phyloP scores from a whole-genome alignment of 23 tunicate genomes.

The Clavelina lepadiformis region DNA sequence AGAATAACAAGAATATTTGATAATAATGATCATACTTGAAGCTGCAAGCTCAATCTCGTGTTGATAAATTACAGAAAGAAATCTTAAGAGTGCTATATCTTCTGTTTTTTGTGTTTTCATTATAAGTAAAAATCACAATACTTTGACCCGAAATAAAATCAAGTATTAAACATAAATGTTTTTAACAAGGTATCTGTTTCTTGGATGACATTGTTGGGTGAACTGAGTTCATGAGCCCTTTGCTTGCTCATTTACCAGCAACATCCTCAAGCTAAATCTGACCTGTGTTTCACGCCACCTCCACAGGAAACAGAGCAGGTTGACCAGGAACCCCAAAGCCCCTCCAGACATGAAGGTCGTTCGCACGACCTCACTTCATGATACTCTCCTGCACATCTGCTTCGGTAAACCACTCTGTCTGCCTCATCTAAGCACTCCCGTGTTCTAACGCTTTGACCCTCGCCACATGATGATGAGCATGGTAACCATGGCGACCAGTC shows the following conservation, averaged over 20 bases:
- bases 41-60: too few relatives aligned
- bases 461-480: conserved; percentile 17
- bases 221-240: too few relatives aligned
- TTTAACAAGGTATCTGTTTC: too few relatives aligned
- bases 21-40: background rate
- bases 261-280: background rate
- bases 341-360: background rate
- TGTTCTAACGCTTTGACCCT: background rate
- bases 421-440: conserved; percentile 1
- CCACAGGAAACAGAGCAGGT: background rate
- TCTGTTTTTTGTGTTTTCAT: too few relatives aligned
- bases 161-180: too few relatives aligned
- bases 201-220: too few relatives aligned
- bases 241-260: too few relatives aligned
- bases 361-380: conserved; percentile 4
- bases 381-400: background rate
- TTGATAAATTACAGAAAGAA: too few relatives aligned
- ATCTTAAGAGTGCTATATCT: too few relatives aligned
- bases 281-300: background rate
- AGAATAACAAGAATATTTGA: background rate
- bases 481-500: conserved; percentile 15
- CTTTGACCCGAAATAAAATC: too few relatives aligned
- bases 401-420: background rate
- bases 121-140: too few relatives aligned
- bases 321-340: background rate